A percentile compares a stretch with the other conserved stretches of the same genome.
phyloP scores from a whole-genome alignment of 2,113 vertebrate species.

The Vanacampus margaritifer region DNA sequence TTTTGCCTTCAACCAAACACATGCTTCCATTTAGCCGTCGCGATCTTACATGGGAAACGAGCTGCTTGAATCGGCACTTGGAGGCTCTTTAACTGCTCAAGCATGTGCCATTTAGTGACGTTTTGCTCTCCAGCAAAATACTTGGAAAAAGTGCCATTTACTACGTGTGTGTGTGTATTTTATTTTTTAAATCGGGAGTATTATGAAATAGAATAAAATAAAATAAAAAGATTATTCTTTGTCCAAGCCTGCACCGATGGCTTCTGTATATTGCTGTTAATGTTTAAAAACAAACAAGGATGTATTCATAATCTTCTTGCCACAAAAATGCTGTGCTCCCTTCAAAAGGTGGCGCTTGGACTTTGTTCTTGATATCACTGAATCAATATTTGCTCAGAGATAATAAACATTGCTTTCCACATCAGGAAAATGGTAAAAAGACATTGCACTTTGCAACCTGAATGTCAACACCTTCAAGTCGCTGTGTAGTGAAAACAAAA shows the following conservation, averaged over 20 bases:
- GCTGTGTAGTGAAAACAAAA: too few relatives aligned
- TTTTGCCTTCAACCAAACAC: slow-evolving; percentile 66
- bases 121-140: slow-evolving; percentile 13
- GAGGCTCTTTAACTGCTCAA: slow-evolving; percentile 19
- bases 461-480: neutral
- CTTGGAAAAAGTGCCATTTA: neutral
- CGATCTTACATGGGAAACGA: slow-evolving; percentile 66
- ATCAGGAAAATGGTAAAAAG: neutral
- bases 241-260: neutral
- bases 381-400: slow-evolving; percentile 18
- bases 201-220: too few relatives aligned
- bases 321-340: neutral
- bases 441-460: neutral
- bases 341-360: slow-evolving; percentile 5
- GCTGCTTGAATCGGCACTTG: slow-evolving; percentile 30
- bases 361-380: slow-evolving; percentile 22
- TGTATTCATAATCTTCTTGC: neutral
- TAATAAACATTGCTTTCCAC: neutral
- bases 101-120: slow-evolving; percentile 30
- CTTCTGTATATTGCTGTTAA: neutral
- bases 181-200: too few relatives aligned
- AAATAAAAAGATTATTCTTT: neutral
- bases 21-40: slow-evolving; percentile 69
- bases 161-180: too few relatives aligned
- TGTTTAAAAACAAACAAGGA: neutral